These are phyloP conservation scores for Zelleria hepariella DNA, from an alignment of 2,888 invertebrate genomes.

Conservation along the genomic window DNA sequence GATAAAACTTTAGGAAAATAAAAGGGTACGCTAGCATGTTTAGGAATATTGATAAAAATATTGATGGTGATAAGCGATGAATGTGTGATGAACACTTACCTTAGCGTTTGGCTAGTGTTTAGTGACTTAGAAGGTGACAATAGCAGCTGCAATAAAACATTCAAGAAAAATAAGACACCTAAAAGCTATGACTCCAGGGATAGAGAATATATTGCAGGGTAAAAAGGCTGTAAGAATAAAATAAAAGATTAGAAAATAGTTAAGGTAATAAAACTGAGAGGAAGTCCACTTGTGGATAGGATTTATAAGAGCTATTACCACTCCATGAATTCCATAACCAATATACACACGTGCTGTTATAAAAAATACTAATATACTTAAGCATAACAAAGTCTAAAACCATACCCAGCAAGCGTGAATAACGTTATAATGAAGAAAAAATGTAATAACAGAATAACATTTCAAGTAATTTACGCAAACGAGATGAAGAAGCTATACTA, in stretches of 20 bases:
- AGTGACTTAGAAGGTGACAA: constrained; percentile 70
- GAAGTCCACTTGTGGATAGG: not conserved
- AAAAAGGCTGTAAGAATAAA: not conserved
- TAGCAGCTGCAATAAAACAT: constrained; percentile 65
- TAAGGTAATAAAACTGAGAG: not conserved
- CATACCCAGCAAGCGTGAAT: not conserved
- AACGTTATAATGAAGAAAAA: not conserved
- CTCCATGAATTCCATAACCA: not conserved
- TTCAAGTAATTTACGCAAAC: not conserved
- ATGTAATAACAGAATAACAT: not conserved
- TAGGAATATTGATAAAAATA: not conserved
- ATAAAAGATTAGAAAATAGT: not conserved
- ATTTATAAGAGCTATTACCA: not conserved
- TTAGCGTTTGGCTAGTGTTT: constrained; percentile 58
- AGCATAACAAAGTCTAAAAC: not conserved
- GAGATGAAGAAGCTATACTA: not conserved
- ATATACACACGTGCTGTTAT: not conserved
- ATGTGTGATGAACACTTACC: constrained; percentile 46
- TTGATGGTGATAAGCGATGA: constrained; percentile 19
- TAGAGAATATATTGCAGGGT: not conserved
- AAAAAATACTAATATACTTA: not conserved
- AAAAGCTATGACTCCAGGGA: not conserved
- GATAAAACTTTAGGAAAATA: not conserved
- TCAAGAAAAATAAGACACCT: constrained; percentile 42
- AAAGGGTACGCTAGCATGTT: not conserved